phyloP scores from a whole-genome alignment of 1,140 invertebrate genomes.

The Saccostrea cuccullata region DNA sequence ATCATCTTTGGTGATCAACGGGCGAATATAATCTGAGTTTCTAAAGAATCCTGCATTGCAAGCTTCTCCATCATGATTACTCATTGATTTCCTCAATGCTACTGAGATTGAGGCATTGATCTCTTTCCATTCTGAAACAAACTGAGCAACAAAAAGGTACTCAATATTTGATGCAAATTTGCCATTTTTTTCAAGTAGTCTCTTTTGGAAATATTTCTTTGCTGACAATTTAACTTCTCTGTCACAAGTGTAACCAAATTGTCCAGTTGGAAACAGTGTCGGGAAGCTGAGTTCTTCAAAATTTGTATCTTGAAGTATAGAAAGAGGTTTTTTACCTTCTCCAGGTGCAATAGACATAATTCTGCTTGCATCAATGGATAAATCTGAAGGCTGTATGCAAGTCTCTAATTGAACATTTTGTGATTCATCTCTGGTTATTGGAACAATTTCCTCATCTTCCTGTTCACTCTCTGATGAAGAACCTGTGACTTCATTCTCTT shows the following conservation, averaged over 20 bases:
- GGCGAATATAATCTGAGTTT: conserved; percentile 42
- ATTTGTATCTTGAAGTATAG: conserved; percentile 43
- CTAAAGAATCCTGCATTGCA: conserved; percentile 51
- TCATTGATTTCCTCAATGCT: conserved; percentile 46
- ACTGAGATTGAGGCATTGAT: conserved; percentile 46
- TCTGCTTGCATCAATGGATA: conserved; percentile 51
- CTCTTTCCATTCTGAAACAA: conserved; percentile 47
- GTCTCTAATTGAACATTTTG: conserved; percentile 52
- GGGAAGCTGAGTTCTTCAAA: conserved; percentile 55
- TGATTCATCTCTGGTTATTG: conserved; percentile 36
- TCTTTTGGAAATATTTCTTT: conserved; percentile 54
- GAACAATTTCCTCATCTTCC: conserved; percentile 46
- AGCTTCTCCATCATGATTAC: conserved; percentile 36
- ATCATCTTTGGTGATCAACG: conserved; percentile 52
- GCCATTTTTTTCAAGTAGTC: conserved; percentile 47
- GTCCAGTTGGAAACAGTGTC: conserved; percentile 50
- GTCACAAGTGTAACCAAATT: conserved; percentile 52
- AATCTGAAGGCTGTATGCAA: conserved; percentile 48
- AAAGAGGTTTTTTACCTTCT: conserved; percentile 49
- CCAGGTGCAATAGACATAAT: conserved; percentile 48
- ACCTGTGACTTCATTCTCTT: conserved; percentile 21
- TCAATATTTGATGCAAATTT: conserved; percentile 50
- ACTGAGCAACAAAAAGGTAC: conserved; percentile 54
- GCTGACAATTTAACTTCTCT: conserved; percentile 47
- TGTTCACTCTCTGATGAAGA: conserved; percentile 38